Base-by-base conservation (phyloP, 35 echinoderm and acorn worm genomes). In the Stichopus chloronotus region DNA sequence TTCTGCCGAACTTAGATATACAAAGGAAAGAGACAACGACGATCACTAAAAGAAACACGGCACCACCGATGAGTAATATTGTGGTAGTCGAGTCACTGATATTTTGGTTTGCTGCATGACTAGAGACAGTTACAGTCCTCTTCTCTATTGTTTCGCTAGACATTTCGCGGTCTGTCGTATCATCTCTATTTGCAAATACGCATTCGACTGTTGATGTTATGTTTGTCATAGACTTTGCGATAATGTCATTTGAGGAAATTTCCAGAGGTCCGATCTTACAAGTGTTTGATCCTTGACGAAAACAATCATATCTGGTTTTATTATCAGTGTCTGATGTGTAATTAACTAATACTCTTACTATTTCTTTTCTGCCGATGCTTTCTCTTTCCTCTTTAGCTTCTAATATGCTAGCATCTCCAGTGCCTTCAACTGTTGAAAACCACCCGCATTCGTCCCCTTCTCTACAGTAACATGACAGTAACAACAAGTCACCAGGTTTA, bases 221-320 rank as follows among this genome's bases (percentile, higher is more conserved):
- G 59, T 16, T 8, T 16, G 11, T 4, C 14, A 72, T 19, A n/a
- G 69, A 72, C 16, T 72, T 19, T n/a, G 21, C 7, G 19, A 6
- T n/a, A 20, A 72, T 6, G 69, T 72, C 69, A 72, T 72, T 19
- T 19, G 5, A 72, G 17, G 69, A 72, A n/a, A n/a, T 6, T 6
- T 4, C 21, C 69, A n/a, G 69, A 7, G 69, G 69, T 72, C 69
- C 69, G 20, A 72, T 72, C 2, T n/a, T 6, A 72, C 69, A 72
- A 6, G 14, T 14, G 17, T 4, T n/a, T 20, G 20, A 72, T 17
- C 16, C 7, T 4, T 12, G 17, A 72, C 17, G 5, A 19, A 72
- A 17, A 19, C 69, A 72, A 72, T 72, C 69, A 72, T 72, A 72
- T 72, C 69, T 72, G 69, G 69, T 72, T n/a, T 19, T 72, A 19